Evolutionary conservation across 2,797 vertebrate species (phyloP).

Genomic region (Phrynocephalus vlangalii): DNA sequence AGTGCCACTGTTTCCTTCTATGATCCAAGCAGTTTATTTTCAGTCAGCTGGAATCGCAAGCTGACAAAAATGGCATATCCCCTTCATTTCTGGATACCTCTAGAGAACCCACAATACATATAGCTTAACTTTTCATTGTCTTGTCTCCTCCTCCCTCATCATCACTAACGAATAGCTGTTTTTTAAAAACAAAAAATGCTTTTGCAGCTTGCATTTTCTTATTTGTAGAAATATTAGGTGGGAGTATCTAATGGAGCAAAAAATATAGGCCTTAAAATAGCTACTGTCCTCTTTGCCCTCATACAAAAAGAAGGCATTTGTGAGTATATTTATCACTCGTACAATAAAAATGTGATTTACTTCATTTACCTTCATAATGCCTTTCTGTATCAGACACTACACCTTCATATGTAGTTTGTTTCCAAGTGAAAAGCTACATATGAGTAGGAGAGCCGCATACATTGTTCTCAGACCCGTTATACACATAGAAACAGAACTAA

Average conservation of each 20-base stretch:
- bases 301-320: not conserved
- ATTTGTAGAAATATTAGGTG: not conserved
- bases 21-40: not conserved
- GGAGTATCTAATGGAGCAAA: not conserved
- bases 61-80: not conserved
- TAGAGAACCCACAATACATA: not conserved
- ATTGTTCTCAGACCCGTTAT: not conserved
- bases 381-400: not conserved
- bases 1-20: not conserved
- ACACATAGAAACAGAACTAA: not conserved
- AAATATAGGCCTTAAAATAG: not conserved
- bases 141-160: not conserved
- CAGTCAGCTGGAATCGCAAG: not conserved
- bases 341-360: not conserved
- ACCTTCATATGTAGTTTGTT: not conserved
- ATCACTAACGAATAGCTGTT: not conserved
- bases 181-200: not conserved
- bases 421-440: not conserved
- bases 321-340: slow-evolving; percentile 8
- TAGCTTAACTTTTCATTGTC: not conserved
- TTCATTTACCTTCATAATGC: not conserved
- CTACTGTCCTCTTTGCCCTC: not conserved
- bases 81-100: not conserved
- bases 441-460: not conserved
- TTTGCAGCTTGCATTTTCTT: not conserved